Conservation (phyloP, 2,888 invertebrate genomes). For the Drosophila acutilabella region DNA sequence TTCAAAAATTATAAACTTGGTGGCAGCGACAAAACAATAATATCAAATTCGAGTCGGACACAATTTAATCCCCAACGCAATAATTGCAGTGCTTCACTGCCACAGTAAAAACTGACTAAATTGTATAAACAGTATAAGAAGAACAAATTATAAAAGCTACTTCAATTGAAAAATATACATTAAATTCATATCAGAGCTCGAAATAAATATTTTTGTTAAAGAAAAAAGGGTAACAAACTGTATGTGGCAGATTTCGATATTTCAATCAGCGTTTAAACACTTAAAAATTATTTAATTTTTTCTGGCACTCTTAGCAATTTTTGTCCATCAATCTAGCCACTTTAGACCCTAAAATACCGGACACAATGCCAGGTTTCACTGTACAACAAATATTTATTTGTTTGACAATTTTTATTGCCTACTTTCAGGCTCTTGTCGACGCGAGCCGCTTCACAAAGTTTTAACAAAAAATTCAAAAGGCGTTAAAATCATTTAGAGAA, state of each 20-base stretch:
- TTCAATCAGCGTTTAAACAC: no score
- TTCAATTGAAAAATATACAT: no score
- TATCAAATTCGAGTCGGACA: constrained; percentile 35
- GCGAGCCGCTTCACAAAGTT: constrained; percentile 42
- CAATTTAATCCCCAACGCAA: constrained; percentile 47
- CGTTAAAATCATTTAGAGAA: constrained; percentile 74
- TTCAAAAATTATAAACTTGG: constrained; percentile 45
- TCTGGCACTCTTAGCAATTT: no score
- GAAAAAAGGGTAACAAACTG: background rate
- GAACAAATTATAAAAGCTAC: no score
- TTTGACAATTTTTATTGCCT: constrained; percentile 76
- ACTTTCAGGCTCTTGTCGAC: constrained; percentile 58
- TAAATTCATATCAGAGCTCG: no score
- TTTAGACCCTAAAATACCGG: no score
- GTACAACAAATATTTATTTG: constrained; percentile 69
- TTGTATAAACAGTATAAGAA: background rate
- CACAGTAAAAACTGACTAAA: constrained; percentile 16
- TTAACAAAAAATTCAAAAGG: constrained; percentile 70
- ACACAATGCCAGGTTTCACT: constrained; percentile 16
- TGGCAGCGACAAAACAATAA: constrained; percentile 52
- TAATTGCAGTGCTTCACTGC: constrained; percentile 9
- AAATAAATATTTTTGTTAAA: no score
- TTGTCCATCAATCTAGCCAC: no score
- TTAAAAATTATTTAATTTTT: no score
- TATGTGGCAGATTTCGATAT: no score